These are phyloP conservation scores for Drosophila leonis DNA, from an alignment of 2,888 invertebrate genomes.

Conservation along the genomic window DNA sequence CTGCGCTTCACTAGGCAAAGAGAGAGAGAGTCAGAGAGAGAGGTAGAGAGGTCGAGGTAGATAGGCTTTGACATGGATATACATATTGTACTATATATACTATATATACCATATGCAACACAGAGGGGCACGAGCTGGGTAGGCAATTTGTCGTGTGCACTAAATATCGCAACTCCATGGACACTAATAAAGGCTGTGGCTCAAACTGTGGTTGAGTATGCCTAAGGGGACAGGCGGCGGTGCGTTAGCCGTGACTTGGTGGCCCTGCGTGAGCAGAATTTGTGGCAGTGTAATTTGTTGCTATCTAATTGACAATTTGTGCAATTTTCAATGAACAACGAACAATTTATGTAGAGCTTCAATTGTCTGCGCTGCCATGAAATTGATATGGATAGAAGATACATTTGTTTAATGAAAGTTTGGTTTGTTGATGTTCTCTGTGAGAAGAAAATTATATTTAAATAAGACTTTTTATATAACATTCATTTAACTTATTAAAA, in stretches of 20 bases:
- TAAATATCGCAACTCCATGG: constrained; percentile 50
- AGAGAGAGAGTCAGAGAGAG: background rate
- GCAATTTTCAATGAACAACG: constrained; percentile 52
- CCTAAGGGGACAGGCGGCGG: background rate
- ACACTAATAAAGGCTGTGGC: constrained; percentile 25
- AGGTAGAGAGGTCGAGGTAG: background rate
- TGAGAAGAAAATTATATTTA: too few species aligned
- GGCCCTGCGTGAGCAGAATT: constrained; percentile 28
- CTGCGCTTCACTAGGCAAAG: constrained; percentile 32
- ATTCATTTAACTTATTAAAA: too few species aligned
- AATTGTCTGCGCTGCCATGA: constrained; percentile 7
- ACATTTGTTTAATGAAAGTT: background rate
- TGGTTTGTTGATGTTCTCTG: too few species aligned
- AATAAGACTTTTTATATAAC: too few species aligned
- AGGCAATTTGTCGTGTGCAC: constrained; percentile 44
- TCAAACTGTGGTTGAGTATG: constrained; percentile 16
- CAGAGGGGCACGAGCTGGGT: background rate
- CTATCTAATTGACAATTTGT: constrained; percentile 67
- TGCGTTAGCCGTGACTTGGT: constrained; percentile 9
- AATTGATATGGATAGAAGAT: background rate
- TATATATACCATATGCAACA: constrained; percentile 3
- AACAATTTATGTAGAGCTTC: constrained; percentile 21
- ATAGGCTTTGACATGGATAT: constrained; percentile 5
- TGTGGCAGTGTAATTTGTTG: constrained; percentile 59
- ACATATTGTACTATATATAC: constrained; percentile 15